Evolutionary conservation across 2,888 invertebrate genomes (phyloP), one percentile per base, ranked within the genome.

Genomic region (Hemaris fuciformis): DNA sequence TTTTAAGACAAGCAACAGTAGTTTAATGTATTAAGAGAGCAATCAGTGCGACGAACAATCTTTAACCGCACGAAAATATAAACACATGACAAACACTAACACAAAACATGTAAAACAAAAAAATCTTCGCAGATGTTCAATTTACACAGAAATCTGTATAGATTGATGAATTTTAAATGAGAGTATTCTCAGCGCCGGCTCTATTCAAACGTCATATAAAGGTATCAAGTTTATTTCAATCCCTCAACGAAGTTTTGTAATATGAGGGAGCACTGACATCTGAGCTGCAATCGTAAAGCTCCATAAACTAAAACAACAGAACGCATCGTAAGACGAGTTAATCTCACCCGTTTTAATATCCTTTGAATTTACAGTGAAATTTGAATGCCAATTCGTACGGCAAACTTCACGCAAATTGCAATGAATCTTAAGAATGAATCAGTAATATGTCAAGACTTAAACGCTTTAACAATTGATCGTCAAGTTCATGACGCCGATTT

Each of bases 401-500:
- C 10, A 18, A 38, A 18, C n/a, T 46, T 22, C 25, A 34, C 10
- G 38, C 22, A 27, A 60, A 23, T 53, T 7, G 23, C 38, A 38
- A 59, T 59, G 22, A 46, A 42, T 60, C 45, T 48, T 41, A 1
- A 25, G 53, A 60, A 60, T 60, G 53, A 38, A 63, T 63, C 18
- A 57, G 13, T 45, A 6, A 63, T 58, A 31, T 60, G 27, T 25
- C 31, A 60, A 42, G 27, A 42, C 43, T 60, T 34, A 59, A 59
- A 53, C 45, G 25, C 15, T 59, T 64, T 61, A 61, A 59, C 57
- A 61, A 59, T 64, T 59, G 61, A 59, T 56, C 43, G 61, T 38
- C 18, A 45, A 63, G 45, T 60, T 56, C n/a, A 53, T 53, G n/a
- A 56, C 22, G 10, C 27, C 25, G 2, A 18, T 61, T 61, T 57